A percentile compares a stretch with the other conserved stretches of the same genome.
Evolutionary conservation across 2,113 vertebrate species (phyloP).

Genomic region (Toxotes jaculatrix): DNA sequence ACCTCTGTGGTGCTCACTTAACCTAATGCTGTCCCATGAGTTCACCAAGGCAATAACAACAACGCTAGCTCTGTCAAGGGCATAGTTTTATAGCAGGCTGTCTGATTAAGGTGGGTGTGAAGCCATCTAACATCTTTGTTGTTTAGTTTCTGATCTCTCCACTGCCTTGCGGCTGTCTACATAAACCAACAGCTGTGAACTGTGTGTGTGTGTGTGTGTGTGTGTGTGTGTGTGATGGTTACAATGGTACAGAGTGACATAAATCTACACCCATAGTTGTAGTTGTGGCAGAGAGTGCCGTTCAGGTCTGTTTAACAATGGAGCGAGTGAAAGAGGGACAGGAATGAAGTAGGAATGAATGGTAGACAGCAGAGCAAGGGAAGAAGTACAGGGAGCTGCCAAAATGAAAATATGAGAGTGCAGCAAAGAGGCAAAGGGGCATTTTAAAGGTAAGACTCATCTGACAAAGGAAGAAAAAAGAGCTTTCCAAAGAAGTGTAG

Average conservation of each 20-base stretch:
- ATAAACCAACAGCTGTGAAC: conserved; percentile 44
- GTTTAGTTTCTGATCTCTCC: conserved; percentile 57
- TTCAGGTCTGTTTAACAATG: conserved; percentile 51
- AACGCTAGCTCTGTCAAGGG: conserved; percentile 16
- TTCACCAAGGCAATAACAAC: conserved; percentile 37
- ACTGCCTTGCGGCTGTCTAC: conserved; percentile 47
- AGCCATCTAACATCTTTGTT: conserved; percentile 37
- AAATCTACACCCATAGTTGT: conserved; percentile 39
- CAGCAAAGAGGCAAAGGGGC: conserved; percentile 43
- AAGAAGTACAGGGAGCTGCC: conserved; percentile 35
- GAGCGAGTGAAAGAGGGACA: conserved; percentile 16
- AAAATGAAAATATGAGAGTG: conserved; percentile 49
- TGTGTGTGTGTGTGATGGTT: conserved; percentile 31
- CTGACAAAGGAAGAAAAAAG: conserved; percentile 36
- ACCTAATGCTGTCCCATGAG: conserved; percentile 29
- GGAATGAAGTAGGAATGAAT: conserved; percentile 52
- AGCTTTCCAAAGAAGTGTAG: conserved; percentile 16
- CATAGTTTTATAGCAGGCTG: conserved; percentile 36
- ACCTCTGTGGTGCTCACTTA: conserved; percentile 28
- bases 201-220: neutral
- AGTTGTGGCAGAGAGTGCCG: conserved; percentile 39
- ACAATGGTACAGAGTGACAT: conserved; percentile 38
- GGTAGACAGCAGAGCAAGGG: conserved; percentile 21
- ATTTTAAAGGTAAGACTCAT: conserved; percentile 31
- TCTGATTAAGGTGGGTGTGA: conserved; percentile 38